These are phyloP conservation scores for Elmis aenea DNA, from an alignment of 2,888 invertebrate genomes.

Conservation along the genomic window DNA sequence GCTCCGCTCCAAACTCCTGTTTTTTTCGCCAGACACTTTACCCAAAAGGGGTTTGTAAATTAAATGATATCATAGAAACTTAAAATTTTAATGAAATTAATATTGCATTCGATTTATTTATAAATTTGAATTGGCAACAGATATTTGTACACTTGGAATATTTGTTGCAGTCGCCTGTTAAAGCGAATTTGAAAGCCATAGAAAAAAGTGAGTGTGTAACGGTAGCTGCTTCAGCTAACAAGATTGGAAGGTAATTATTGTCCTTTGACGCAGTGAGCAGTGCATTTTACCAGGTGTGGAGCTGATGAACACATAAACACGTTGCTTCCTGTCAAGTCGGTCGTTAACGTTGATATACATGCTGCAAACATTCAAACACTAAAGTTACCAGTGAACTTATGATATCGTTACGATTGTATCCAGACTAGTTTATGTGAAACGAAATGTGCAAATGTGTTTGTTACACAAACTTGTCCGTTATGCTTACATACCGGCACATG, in stretches of 20 bases:
- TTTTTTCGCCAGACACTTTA: too few relatives aligned
- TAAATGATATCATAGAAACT: too few relatives aligned
- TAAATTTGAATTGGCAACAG: too few relatives aligned
- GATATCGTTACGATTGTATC: conserved; percentile 27
- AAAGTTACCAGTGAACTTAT: conserved; percentile 26
- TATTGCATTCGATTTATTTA: too few relatives aligned
- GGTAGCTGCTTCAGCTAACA: conserved; percentile 15
- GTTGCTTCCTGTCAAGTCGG: conserved; percentile 34
- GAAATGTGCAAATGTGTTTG: conserved; percentile 22
- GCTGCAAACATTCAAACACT: conserved; percentile 27
- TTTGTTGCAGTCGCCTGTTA: too few relatives aligned
- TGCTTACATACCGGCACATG: conserved; percentile 16
- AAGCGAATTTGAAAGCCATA: too few relatives aligned
- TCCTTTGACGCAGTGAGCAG: conserved; percentile 20
- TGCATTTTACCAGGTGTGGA: conserved; percentile 32
- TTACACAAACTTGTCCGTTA: conserved; percentile 21
- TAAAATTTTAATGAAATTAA: too few relatives aligned
- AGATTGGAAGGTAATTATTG: conserved; percentile 27
- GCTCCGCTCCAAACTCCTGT: too few relatives aligned
- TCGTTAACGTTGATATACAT: conserved; percentile 34
- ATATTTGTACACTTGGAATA: too few relatives aligned
- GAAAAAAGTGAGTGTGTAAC: too few relatives aligned
- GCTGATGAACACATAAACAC: conserved; percentile 37
- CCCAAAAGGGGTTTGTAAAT: too few relatives aligned
- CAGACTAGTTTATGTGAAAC: conserved; percentile 23